These are phyloP conservation scores for Steatornis caripensis DNA, from an alignment of 2,113 vertebrate genomes.

Conservation along the genomic window DNA sequence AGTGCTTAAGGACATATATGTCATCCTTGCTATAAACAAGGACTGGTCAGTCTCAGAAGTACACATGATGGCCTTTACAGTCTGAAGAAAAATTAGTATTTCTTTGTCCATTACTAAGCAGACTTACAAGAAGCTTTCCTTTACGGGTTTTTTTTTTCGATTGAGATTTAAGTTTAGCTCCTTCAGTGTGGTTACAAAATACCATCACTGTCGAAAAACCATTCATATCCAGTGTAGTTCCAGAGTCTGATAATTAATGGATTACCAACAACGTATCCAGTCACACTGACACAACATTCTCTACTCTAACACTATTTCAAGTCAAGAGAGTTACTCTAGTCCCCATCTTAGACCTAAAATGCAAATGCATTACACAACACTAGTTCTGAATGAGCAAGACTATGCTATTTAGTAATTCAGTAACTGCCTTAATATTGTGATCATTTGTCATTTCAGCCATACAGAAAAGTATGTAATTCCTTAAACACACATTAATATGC, in stretches of 20 bases:
- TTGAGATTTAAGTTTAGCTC: not conserved
- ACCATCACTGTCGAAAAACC: not conserved
- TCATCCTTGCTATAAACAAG: not conserved
- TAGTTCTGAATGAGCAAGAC: not conserved
- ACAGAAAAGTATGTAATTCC: not conserved
- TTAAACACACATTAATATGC: not conserved
- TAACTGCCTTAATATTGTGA: not conserved
- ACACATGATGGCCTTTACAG: accelerated
- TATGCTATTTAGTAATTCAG: not conserved
- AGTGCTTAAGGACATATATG: not conserved
- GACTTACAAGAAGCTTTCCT: not conserved
- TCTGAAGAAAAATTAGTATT: not conserved
- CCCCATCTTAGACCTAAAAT: not conserved
- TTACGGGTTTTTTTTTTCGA: not conserved
- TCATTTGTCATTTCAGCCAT: not conserved
- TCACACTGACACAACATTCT: not conserved
- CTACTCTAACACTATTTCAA: not conserved
- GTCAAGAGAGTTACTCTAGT: not conserved
- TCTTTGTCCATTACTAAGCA: not conserved
- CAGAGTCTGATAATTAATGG: not conserved
- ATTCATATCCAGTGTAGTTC: not conserved
- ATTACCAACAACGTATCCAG: not conserved
- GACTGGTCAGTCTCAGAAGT: not conserved
- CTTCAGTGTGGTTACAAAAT: not conserved
- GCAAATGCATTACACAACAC: not conserved